A percentile compares a stretch with the other conserved stretches of the same genome.
These are phyloP conservation scores for Acrocephalus scirpaceus DNA, from an alignment of 2,797 vertebrate genomes.

Conservation along the genomic window DNA sequence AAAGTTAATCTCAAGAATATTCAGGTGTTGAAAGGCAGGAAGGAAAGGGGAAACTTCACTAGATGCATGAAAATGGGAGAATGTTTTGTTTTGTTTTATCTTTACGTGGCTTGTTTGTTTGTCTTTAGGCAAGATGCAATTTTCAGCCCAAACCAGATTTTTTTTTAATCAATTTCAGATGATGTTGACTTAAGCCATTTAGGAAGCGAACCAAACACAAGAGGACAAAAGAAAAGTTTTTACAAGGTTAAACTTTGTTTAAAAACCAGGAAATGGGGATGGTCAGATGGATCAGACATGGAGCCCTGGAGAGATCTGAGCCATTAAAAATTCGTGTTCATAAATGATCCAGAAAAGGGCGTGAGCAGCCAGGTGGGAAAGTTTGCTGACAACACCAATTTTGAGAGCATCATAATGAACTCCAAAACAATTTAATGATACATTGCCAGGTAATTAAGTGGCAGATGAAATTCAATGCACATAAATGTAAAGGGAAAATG, in stretches of 20 bases:
- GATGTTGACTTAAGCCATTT: neutral
- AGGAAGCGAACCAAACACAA: neutral
- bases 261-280: neutral
- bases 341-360: slow-evolving; percentile 19
- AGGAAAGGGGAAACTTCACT: neutral
- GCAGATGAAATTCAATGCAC: neutral
- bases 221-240: neutral
- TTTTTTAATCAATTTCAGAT: neutral
- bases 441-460: slow-evolving; percentile 8
- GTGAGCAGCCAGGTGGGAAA: neutral
- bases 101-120: neutral
- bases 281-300: neutral
- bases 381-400: slow-evolving; percentile 29
- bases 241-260: neutral
- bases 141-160: neutral
- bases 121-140: neutral
- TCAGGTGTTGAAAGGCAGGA: slow-evolving; percentile 26
- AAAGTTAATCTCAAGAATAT: neutral
- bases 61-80: neutral
- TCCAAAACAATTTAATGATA: slow-evolving; percentile 30
- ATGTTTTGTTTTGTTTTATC: neutral
- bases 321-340: slow-evolving; percentile 8
- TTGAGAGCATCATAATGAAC: neutral
- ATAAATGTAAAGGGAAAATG: neutral
- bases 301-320: neutral